A percentile compares a stretch with the other conserved stretches of the same genome.
These are phyloP conservation scores for Myocastor coypus DNA, from an alignment of 2,113 vertebrate species.

Conservation along the genomic window DNA sequence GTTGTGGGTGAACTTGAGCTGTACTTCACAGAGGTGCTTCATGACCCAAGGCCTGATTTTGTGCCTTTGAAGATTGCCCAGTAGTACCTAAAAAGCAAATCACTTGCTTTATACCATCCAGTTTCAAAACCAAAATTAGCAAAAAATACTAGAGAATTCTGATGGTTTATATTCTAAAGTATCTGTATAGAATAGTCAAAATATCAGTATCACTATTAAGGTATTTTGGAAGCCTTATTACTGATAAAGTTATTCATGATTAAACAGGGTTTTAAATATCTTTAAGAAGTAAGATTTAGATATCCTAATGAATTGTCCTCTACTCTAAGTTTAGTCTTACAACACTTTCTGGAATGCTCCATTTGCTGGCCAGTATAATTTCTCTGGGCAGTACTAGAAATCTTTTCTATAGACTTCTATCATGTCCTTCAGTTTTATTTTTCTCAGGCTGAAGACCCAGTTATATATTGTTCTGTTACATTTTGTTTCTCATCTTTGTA, in stretches of 20 bases:
- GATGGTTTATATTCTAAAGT: conserved; percentile 6
- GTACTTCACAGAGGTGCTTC: not conserved
- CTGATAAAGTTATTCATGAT: not conserved
- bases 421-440: not conserved
- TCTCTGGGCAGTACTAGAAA: not conserved
- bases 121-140: conserved; percentile 24
- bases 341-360: not conserved
- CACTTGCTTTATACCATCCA: not conserved
- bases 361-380: conserved; percentile 29
- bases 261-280: not conserved
- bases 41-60: not conserved
- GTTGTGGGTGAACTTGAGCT: not conserved
- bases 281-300: not conserved
- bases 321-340: not conserved
- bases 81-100: conserved; percentile 5
- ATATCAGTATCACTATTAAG: not conserved
- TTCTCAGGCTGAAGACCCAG: not conserved
- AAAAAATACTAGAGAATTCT: not conserved
- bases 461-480: conserved; percentile 45
- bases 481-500: conserved; percentile 2
- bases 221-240: not conserved
- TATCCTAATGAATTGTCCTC: not conserved
- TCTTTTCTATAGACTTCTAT: not conserved
- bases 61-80: not conserved
- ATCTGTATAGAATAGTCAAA: not conserved